These are phyloP conservation scores for Euura lappo DNA, from an alignment of 1,140 invertebrate species.

Conservation along the genomic window DNA sequence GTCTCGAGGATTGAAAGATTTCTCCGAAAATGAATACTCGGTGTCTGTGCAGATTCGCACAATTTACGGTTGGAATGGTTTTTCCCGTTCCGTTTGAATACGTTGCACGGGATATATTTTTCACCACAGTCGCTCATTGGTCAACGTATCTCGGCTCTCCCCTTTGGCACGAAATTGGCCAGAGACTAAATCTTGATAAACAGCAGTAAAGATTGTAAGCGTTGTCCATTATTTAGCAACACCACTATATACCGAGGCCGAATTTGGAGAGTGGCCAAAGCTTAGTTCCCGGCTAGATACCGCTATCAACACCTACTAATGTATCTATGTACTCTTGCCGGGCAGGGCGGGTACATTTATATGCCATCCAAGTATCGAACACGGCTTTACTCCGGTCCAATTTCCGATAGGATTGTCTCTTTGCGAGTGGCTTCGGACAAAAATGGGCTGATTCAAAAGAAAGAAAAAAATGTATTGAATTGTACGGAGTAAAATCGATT, in stretches of 20 bases:
- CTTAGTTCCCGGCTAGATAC: not conserved
- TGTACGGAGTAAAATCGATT: no score
- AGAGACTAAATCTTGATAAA: conserved; percentile 34
- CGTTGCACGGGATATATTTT: not conserved
- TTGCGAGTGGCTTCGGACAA: no score
- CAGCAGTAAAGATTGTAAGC: conserved; percentile 34
- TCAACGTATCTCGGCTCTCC: not conserved
- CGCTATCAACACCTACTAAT: not conserved
- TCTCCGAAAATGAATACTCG: not conserved
- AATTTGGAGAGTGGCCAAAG: not conserved
- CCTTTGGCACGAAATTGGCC: conserved; percentile 18
- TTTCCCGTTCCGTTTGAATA: not conserved
- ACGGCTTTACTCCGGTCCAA: no score
- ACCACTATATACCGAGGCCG: not conserved
- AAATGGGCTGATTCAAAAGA: no score
- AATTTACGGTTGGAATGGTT: not conserved
- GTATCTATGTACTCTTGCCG: not conserved
- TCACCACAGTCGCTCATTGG: not conserved
- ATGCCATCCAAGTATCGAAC: no score
- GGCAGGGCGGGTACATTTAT: no score
- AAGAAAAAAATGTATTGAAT: no score
- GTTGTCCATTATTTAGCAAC: conserved; percentile 28
- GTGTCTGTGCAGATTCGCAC: not conserved
- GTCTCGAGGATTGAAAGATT: not conserved
- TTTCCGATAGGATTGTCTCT: no score